Percentiles rank a stretch among this genome's conserved stretches.
Evolutionary conservation across 1,140 invertebrate species (phyloP).

Genomic region (Heliothis subflexa): DNA sequence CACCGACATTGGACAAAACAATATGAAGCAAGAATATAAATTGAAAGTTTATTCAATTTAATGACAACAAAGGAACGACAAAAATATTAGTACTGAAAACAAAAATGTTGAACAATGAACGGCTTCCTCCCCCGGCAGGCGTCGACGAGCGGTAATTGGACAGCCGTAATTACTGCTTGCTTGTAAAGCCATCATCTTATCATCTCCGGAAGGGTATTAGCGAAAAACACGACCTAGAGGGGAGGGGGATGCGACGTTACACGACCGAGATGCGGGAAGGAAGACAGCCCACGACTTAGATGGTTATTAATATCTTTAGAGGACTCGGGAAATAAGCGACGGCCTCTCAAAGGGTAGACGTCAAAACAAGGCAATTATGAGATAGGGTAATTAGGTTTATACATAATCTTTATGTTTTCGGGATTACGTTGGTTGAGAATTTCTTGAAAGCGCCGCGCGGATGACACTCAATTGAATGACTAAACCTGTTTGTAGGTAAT

Average conservation of each 20-base stretch:
- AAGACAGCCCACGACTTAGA: constrained; percentile 75
- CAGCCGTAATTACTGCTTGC: constrained; percentile 80
- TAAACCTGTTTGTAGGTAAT: not conserved
- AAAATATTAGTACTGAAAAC: constrained; percentile 42
- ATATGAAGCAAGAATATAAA: not conserved
- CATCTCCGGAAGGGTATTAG: constrained; percentile 82
- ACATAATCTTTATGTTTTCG: constrained; percentile 69
- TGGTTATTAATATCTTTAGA: constrained; percentile 84
- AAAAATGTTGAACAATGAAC: constrained; percentile 63
- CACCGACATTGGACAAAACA: not conserved
- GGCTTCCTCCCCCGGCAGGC: constrained; percentile 57
- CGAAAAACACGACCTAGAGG: constrained; percentile 74
- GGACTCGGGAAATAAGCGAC: constrained; percentile 78
- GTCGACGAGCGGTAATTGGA: constrained; percentile 77
- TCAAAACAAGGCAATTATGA: constrained; percentile 84
- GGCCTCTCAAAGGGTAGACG: constrained; percentile 80
- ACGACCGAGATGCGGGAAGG: constrained; percentile 64
- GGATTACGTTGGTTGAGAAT: constrained; percentile 57
- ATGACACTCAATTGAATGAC: not conserved
- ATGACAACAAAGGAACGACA: constrained; percentile 29
- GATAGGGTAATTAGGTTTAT: constrained; percentile 80
- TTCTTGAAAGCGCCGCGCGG: constrained; percentile 22
- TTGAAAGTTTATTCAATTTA: constrained; percentile 26
- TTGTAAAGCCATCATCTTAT: constrained; percentile 85
- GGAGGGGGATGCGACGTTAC: constrained; percentile 53